phyloP scores from a whole-genome alignment of 2,797 vertebrate genomes.

The Lepus oiostolus region DNA sequence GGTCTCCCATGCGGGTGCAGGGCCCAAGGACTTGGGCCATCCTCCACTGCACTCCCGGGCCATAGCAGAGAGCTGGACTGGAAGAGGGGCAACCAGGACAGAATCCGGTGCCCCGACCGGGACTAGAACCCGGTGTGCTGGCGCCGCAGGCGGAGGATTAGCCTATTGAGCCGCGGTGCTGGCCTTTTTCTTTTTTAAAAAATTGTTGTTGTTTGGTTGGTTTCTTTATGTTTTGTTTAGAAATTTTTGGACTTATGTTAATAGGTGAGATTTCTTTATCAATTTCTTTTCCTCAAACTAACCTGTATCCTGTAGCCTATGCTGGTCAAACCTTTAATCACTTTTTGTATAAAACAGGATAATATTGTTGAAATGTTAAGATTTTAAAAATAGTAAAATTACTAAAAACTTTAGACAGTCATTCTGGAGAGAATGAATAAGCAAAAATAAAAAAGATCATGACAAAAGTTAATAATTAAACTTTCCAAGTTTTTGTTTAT shows the following conservation, averaged over 20 bases:
- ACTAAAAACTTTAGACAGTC: neutral
- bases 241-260: neutral
- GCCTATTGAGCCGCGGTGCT: no score
- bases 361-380: neutral
- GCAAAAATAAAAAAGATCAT: neutral
- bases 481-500: constrained; percentile 28
- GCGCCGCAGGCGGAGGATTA: no score
- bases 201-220: neutral
- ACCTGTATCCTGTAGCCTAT: neutral
- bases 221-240: neutral
- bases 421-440: neutral
- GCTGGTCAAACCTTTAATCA: neutral
- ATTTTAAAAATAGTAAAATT: neutral
- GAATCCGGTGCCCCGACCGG: no score
- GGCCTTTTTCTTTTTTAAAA: no score
- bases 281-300: neutral
- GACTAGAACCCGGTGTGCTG: no score
- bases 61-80: no score
- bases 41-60: no score
- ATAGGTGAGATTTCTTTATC: neutral
- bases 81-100: no score
- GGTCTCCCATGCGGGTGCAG: no score
- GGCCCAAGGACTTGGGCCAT: no score
- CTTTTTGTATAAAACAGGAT: neutral
- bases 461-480: neutral